Base-by-base conservation (phyloP, 2,113 vertebrate species). In the Ophthalmotilapia sp. region DNA sequence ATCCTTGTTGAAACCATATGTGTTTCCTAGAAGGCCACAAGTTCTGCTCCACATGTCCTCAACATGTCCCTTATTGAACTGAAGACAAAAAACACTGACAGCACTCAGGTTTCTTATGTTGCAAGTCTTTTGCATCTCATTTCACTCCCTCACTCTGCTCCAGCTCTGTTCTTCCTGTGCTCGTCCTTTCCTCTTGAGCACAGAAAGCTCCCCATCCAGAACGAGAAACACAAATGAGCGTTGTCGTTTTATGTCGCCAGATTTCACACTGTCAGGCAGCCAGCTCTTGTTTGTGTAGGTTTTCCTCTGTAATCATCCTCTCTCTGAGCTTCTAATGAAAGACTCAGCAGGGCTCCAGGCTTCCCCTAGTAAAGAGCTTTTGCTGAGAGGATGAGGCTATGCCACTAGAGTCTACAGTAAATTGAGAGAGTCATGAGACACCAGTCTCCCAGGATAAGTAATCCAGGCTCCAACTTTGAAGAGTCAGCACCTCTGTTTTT, bases 311-410 rank as follows among this genome's bases (percentile, higher is more conserved):
- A 88, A 94, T 93, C 89, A 91, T 90, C 80, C 49, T 73, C 89
- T 89, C 86, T 90, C 89, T 88, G 84, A 92, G 89, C 84, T 49
- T 70, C 88, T 90, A 92, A 93, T 92, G 89, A 90, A 92, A 91
- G 89, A 68, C 88, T 86, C 93, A 88, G 90, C 89, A 45, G 80
- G 86, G 70, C 81, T 80, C 58, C 82, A 68, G 91, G 84, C 84
- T 62, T 88, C 84, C 85, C 82, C 84, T 65, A 82, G 47, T 89
- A 88, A 86, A 84, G 91, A 2, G 40, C 51, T 81, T 83, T 79
- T 82, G 7, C 29, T 77, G 79, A 55, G 77, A 82, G 58, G 87
- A 90, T 84, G 89, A 91, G 85, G 75, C 58, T 3, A 33, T 70
- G 85, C 70, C 80, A 36, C 68, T 26, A 19, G 65, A 87, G 85